These are phyloP conservation scores for Tenthredo livida DNA, from an alignment of 2,888 invertebrate species.

Conservation along the genomic window DNA sequence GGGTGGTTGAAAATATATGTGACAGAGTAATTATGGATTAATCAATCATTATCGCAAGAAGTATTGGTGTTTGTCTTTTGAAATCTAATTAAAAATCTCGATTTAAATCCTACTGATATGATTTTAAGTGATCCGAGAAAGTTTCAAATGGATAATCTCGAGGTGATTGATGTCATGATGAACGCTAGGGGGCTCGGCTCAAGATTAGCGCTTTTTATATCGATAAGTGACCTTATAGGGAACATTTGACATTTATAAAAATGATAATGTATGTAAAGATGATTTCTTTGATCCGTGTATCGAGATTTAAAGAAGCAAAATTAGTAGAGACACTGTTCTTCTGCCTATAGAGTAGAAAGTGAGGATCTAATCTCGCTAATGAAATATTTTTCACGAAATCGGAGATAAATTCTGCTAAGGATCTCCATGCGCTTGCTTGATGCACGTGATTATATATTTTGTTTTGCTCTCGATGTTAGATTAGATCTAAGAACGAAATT, in stretches of 20 bases:
- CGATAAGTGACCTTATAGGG: neutral
- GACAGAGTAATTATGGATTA: neutral
- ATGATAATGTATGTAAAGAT: neutral
- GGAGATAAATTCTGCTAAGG: neutral
- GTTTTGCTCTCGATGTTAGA: neutral
- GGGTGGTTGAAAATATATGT: neutral
- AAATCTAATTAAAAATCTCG: neutral
- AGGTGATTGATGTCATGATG: neutral
- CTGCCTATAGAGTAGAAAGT: neutral
- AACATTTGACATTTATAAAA: neutral
- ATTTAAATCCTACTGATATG: neutral
- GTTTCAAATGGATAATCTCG: neutral
- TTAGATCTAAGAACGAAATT: neutral
- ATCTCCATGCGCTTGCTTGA: neutral
- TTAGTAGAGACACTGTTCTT: neutral
- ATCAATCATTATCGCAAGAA: conserved; percentile 3
- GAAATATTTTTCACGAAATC: neutral
- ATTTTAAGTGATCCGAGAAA: neutral
- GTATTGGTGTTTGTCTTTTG: neutral
- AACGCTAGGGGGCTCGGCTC: neutral
- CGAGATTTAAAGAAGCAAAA: neutral
- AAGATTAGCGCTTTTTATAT: neutral
- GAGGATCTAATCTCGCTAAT: neutral
- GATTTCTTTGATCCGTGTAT: neutral
- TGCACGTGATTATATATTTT: neutral